Percentiles rank a stretch among this genome's conserved stretches.
Conservation (phyloP, 2,113 vertebrate species). For the Etheostoma cragini region DNA sequence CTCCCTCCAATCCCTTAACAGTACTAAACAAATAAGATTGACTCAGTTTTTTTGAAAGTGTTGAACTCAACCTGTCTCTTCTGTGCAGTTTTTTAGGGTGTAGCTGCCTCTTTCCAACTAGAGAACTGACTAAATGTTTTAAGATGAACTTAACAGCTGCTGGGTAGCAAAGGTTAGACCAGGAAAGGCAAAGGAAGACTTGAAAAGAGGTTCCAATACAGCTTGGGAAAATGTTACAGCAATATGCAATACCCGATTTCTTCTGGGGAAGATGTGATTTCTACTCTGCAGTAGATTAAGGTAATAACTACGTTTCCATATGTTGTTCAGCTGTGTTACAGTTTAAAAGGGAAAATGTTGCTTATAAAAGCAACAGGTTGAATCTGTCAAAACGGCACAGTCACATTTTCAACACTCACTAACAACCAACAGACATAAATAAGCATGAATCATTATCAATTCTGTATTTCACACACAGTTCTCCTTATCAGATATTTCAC, state of each 20-base stretch:
- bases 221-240: neutral
- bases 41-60: neutral
- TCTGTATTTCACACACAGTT: neutral
- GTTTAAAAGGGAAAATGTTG: neutral
- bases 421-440: neutral
- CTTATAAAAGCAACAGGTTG: conserved; percentile 16
- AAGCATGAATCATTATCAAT: neutral
- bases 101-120: conserved; percentile 13
- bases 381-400: neutral
- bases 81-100: conserved; percentile 29
- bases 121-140: conserved; percentile 37
- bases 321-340: conserved; percentile 7
- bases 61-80: neutral
- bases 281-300: neutral
- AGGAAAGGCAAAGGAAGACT: neutral
- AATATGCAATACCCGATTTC: neutral
- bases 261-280: neutral
- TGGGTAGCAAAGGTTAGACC: neutral
- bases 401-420: neutral
- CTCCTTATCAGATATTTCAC: neutral
- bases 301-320: conserved; percentile 19
- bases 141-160: conserved; percentile 36
- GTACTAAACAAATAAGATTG: neutral
- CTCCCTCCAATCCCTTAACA: neutral
- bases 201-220: neutral